Percentiles rank a stretch among this genome's conserved stretches.
These are phyloP conservation scores for Lasioglossum baleicum DNA, from an alignment of 1,140 invertebrate species.

Conservation along the genomic window DNA sequence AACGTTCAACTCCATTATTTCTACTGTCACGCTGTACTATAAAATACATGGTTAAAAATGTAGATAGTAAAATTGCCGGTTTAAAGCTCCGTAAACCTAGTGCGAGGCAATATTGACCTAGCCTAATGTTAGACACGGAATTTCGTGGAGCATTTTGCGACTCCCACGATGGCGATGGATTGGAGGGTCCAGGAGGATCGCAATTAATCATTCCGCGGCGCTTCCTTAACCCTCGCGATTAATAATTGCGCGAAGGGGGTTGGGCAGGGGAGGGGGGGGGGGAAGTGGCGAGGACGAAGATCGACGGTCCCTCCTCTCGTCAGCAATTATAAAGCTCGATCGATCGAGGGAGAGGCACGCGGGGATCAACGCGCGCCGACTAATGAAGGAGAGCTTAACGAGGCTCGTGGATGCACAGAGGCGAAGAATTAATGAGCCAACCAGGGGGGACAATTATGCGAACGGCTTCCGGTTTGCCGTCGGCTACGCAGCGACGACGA, in stretches of 20 bases:
- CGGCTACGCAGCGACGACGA: too few relatives aligned
- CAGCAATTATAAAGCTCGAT: slow-evolving; percentile 18
- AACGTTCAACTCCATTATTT: too few relatives aligned
- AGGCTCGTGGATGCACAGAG: slow-evolving; percentile 9
- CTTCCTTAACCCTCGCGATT: slow-evolving; percentile 16
- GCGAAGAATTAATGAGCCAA: slow-evolving; percentile 27
- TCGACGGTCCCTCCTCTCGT: neutral
- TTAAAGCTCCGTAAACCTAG: too few relatives aligned
- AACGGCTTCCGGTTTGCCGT: neutral
- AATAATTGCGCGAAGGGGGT: neutral
- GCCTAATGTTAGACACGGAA: too few relatives aligned
- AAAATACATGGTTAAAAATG: too few relatives aligned
- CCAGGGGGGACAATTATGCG: slow-evolving; percentile 11
- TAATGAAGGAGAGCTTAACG: slow-evolving; percentile 27
- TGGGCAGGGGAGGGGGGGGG: too few relatives aligned
- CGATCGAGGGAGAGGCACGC: neutral
- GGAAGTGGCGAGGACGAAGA: neutral
- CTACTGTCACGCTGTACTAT: too few relatives aligned
- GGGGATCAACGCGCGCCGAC: slow-evolving; percentile 14
- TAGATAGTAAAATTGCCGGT: too few relatives aligned
- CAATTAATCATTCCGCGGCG: slow-evolving; percentile 8
- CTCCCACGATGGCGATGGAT: too few relatives aligned
- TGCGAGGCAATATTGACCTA: too few relatives aligned
- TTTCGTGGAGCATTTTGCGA: too few relatives aligned
- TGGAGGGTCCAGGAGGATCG: neutral